Evolutionary conservation across 1,140 invertebrate species (phyloP), one percentile per base, ranked within the genome.

Genomic region (Odontomachus brunneus): DNA sequence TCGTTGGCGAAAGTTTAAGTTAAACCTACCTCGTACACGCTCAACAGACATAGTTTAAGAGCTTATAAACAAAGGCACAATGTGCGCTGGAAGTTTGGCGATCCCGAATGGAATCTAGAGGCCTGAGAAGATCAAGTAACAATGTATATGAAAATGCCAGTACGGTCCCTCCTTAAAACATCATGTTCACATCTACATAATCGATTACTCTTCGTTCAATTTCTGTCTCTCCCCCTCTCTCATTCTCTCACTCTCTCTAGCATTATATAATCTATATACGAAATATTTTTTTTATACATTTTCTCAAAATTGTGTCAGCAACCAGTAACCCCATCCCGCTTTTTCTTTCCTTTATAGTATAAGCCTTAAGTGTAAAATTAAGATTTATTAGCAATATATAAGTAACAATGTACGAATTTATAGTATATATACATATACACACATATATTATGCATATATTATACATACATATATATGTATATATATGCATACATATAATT

Each of bases 341-440:
- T 88, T 88, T 91, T 44, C 38, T 44, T 44, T 44, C 38, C 38
- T 44, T 44, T 7, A 44, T 44, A 91, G 86, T 87, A 26, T 87
- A 92, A 90, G 89, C 89, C 87, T 90, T 92, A 92, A 88, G 19
- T 75, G 59, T 91, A 92, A 91, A 90, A 87, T 90, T 89, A 91
- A 85, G 82, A 86, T 86, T 85, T 60, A 85, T 91, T 90, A 90
- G 86, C 84, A 76, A 63, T 88, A 82, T 89, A 82, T 91, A 91
- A 88, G 82, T 87, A 86, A 71, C 53, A 90, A 82, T 88, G 66
- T 86, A 84, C 72, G 29, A 66, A 85, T 84, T 78, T 88, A 74
- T 86, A 82, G 84, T 85, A 85, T 85, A 84, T 69, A 83, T 38
- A 66, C 67, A 63, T 66, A 49, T 67, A 57, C 51, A 73, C 33